phyloP scores from a whole-genome alignment of 2,113 vertebrate genomes.

The Hydrochoerus hydrochaeris region DNA sequence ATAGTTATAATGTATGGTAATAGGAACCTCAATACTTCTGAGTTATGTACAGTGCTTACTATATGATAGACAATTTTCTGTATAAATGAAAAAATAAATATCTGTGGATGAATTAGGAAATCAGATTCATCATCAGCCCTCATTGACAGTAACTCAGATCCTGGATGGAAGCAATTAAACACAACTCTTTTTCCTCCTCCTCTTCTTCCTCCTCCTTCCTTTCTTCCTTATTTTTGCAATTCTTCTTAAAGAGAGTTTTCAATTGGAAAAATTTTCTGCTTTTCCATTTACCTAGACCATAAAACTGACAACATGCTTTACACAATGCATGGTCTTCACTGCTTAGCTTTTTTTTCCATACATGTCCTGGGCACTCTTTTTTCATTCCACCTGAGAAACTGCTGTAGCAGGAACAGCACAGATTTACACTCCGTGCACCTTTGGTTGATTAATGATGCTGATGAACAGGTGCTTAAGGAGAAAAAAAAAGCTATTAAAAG shows the following conservation, averaged over 20 bases:
- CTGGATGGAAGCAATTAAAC: neutral
- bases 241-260: neutral
- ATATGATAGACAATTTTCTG: neutral
- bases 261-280: neutral
- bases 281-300: neutral
- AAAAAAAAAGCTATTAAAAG: neutral
- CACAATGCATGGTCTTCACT: neutral
- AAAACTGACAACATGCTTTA: neutral
- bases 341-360: neutral
- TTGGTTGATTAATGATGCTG: neutral
- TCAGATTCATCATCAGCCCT: neutral
- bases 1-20: neutral
- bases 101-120: neutral
- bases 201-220: neutral
- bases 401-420: neutral
- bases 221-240: neutral
- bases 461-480: neutral
- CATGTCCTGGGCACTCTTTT: neutral
- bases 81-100: neutral
- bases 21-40: neutral
- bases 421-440: neutral
- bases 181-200: neutral
- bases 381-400: neutral
- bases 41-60: neutral
- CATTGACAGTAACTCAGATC: neutral